Conservation (phyloP, 2,888 invertebrate species). For the Baronia brevicornis region DNA sequence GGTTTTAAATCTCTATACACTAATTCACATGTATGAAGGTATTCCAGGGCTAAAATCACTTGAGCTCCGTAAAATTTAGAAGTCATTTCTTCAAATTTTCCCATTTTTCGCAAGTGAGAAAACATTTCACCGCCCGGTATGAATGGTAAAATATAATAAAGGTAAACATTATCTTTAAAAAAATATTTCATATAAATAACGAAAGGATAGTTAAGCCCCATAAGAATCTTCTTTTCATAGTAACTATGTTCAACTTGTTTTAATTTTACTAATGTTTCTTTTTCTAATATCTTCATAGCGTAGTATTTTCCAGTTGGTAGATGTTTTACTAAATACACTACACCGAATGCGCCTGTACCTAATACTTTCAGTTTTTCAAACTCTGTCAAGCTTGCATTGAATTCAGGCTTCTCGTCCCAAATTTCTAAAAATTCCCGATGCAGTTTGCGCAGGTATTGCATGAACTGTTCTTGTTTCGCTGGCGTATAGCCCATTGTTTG, state of each 20-base stretch:
- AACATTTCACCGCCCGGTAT: slow-evolving; percentile 92
- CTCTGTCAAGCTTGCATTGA: slow-evolving; percentile 63
- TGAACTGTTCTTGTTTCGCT: slow-evolving; percentile 52
- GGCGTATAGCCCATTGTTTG: slow-evolving; percentile 38
- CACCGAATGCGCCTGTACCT: slow-evolving; percentile 93
- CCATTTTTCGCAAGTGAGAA: slow-evolving; percentile 79
- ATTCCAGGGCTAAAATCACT: slow-evolving; percentile 91
- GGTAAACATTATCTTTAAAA: slow-evolving; percentile 89
- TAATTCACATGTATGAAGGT: slow-evolving; percentile 89
- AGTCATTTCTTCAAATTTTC: slow-evolving; percentile 82
- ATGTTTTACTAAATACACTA: slow-evolving; percentile 83
- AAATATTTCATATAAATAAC: slow-evolving; percentile 88
- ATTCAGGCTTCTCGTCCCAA: slow-evolving; percentile 45
- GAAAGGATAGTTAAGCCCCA: slow-evolving; percentile 91
- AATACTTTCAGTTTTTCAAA: slow-evolving; percentile 84
- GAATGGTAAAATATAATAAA: slow-evolving; percentile 89
- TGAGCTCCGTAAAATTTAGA: slow-evolving; percentile 94
- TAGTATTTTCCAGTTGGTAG: slow-evolving; percentile 76
- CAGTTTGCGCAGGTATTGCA: slow-evolving; percentile 45
- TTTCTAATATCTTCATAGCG: slow-evolving; percentile 93
- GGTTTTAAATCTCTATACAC: slow-evolving; percentile 95
- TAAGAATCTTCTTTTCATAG: slow-evolving; percentile 92
- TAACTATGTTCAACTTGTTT: slow-evolving; percentile 92
- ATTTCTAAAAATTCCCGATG: slow-evolving; percentile 55
- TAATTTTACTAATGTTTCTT: slow-evolving; percentile 88